Evolutionary conservation across 92 coral and sea anemone genomes (phyloP).

Genomic region (Muricea muricata): DNA sequence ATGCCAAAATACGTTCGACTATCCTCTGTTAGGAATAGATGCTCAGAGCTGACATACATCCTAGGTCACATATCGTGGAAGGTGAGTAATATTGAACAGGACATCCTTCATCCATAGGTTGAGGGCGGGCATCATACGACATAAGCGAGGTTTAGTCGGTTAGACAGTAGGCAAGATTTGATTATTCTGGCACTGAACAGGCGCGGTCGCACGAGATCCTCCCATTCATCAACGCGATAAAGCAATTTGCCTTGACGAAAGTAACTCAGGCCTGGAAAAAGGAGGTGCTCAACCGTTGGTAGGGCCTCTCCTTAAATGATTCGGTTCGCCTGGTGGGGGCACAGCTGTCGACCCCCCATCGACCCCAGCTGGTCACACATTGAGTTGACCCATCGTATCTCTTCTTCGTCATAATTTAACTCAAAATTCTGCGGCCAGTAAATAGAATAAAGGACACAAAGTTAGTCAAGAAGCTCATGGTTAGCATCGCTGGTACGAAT

Average conservation of each 20-base stretch:
- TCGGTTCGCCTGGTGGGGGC: background rate
- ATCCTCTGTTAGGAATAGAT: constrained; percentile 31
- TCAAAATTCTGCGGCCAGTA: no score
- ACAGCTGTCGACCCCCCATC: background rate
- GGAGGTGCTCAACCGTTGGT: background rate
- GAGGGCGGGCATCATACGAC: constrained; percentile 54
- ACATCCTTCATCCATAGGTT: constrained; percentile 46
- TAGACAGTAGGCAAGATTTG: constrained; percentile 33
- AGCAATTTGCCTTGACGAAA: background rate
- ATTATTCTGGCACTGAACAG: background rate
- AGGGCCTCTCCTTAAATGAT: background rate
- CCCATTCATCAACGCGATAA: constrained; percentile 13
- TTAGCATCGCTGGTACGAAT: no score
- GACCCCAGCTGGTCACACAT: background rate
- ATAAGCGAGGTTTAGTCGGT: constrained; percentile 46
- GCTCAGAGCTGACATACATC: constrained; percentile 59
- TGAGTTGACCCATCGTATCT: background rate
- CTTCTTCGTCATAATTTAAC: no score
- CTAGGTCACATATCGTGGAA: constrained; percentile 43
- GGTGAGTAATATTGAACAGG: constrained; percentile 20
- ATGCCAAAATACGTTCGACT: constrained; percentile 45
- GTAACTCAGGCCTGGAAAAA: background rate
- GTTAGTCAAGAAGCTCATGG: no score
- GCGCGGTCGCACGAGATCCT: background rate
- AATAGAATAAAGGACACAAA: no score